Base-by-base conservation (phyloP, 1,140 invertebrate genomes). In the Dendrolimus kikuchii region DNA sequence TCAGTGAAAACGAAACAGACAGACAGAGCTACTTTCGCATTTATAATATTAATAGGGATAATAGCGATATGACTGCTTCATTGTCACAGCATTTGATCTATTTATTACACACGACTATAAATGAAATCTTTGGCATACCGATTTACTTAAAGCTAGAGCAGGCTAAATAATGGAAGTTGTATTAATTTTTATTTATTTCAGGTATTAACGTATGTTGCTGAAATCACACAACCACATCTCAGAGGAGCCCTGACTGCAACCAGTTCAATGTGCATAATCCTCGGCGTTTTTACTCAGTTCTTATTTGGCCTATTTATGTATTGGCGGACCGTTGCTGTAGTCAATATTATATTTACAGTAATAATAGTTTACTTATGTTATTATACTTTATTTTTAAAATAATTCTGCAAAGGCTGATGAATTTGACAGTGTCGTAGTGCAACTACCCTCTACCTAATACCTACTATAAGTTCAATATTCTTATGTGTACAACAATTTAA, bases 171-270 rank as follows among this genome's bases (percentile, higher is more conserved):
- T 38, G 46, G n/a, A 40, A 47, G 41, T 49, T 5, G 43, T 8
- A 37, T 42, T 49, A 23, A 40, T 8, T 40, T 9, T 38, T 49
- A 44, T 37, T 51, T 39, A 36, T 46, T 80, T 23, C 69, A 93
- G 92, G 91, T 92, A 49, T 79, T 95, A 62, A 95, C 93, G 0
- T 95, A 95, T 71, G 93, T 95, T 6, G 93, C 93, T 3, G 94
- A 95, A 80, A 90, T 95, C 6, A 93, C 93, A 3, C 91, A 94
- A 64, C 94, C 94, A 0, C 90, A 93, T 67, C 80, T 94, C 7
- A 89, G 94, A 39, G 94, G 94, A 5, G 90, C 93, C 57, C 75
- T 95, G 9, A 89, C 93, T 1, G 92, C 93, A 1, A 92, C 93
- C 7, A 92, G 93, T 9, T 90, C 92, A 2, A 91, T 93, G 78